phyloP scores from a whole-genome alignment of 2,797 vertebrate genomes.

The Gobionotothen gibberifrons region DNA sequence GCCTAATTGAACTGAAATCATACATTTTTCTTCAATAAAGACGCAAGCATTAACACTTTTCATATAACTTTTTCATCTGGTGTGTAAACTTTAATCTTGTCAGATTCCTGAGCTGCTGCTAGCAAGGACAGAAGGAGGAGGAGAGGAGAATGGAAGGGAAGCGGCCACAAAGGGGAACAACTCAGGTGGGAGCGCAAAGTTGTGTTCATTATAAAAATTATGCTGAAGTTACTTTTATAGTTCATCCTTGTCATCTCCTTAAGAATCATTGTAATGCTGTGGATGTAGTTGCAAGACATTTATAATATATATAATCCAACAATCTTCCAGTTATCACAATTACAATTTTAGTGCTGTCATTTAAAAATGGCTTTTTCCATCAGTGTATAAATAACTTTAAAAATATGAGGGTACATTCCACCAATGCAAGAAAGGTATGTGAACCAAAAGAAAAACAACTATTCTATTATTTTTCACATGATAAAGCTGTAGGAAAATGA shows the following conservation, averaged over 20 bases:
- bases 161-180: slow-evolving; percentile 80
- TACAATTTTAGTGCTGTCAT: neutral
- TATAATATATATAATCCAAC: neutral
- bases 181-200: slow-evolving; percentile 79
- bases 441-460: neutral
- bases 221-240: neutral
- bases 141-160: slow-evolving; percentile 71
- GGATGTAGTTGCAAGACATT: neutral
- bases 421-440: no score
- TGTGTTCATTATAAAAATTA: neutral
- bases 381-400: neutral
- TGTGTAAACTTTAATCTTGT: slow-evolving; percentile 26
- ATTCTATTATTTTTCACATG: neutral
- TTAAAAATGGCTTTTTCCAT: neutral
- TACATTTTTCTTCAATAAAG: neutral
- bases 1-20: neutral
- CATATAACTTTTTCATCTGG: slow-evolving; percentile 3
- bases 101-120: slow-evolving; percentile 96
- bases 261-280: neutral
- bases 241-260: neutral
- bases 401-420: neutral
- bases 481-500: neutral
- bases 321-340: neutral
- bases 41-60: slow-evolving; percentile 12
- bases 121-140: slow-evolving; percentile 75